Evolutionary conservation across 2,797 vertebrate species (phyloP).

Genomic region (Scolopax bukidnonensis): DNA sequence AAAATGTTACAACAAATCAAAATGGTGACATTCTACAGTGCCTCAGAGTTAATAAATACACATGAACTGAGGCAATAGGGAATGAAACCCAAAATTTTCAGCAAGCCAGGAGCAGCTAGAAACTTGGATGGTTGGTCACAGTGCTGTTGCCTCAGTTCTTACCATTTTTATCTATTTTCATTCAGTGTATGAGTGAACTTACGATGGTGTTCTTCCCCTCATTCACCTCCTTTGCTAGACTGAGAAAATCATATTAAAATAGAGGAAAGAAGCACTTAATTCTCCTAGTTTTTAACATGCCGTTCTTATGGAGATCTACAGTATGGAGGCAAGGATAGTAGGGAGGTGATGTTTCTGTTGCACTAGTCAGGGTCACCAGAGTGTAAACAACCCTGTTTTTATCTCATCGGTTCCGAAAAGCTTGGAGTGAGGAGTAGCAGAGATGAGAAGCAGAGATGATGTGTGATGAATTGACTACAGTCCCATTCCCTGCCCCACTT

Average conservation of each 20-base stretch:
- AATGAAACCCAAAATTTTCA: neutral
- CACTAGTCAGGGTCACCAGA: neutral
- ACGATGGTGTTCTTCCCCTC: neutral
- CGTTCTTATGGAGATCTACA: neutral
- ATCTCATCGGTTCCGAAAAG: neutral
- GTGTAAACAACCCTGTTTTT: neutral
- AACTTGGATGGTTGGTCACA: neutral
- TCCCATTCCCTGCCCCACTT: neutral
- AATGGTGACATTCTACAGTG: neutral
- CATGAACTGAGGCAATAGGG: neutral
- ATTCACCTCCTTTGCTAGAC: neutral
- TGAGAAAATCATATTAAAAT: neutral
- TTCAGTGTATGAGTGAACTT: neutral
- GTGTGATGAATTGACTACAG: neutral
- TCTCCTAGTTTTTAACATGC: neutral
- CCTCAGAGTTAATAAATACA: neutral
- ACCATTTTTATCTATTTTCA: neutral
- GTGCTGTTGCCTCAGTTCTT: neutral
- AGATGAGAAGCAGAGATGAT: neutral
- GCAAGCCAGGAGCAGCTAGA: neutral
- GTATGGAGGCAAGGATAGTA: neutral
- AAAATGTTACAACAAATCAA: slow-evolving; percentile 27
- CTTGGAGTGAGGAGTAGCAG: neutral
- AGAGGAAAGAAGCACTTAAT: neutral
- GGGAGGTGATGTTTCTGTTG: neutral